Percentiles rank a stretch among this genome's conserved stretches.
phyloP scores from a whole-genome alignment of 2,888 invertebrate genomes.

The Drosophila fulvimacula region DNA sequence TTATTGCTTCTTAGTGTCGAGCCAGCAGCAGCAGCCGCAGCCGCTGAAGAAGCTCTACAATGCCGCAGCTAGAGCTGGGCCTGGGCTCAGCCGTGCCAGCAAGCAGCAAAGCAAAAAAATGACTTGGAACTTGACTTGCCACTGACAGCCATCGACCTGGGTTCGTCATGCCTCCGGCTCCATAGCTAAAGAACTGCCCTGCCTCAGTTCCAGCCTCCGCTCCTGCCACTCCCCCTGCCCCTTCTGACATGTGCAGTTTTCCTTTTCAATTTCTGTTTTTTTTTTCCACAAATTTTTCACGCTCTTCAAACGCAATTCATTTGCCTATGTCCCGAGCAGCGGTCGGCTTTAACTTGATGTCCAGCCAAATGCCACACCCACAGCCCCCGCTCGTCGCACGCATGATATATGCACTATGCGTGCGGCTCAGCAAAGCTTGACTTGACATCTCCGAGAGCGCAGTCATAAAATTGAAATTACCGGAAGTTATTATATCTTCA shows the following conservation, averaged over 20 bases:
- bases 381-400: background rate
- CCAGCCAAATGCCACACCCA: constrained; percentile 39
- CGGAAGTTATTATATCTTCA: constrained; percentile 84
- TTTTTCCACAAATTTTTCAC: constrained; percentile 72
- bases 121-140: constrained; percentile 73
- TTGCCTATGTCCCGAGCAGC: constrained; percentile 63
- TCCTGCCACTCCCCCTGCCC: background rate
- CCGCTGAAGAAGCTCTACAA: constrained; percentile 61
- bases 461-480: constrained; percentile 80
- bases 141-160: constrained; percentile 77
- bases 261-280: constrained; percentile 40
- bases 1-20: constrained; percentile 82
- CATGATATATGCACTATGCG: constrained; percentile 64
- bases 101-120: constrained; percentile 44
- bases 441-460: constrained; percentile 57
- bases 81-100: constrained; percentile 55
- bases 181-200: constrained; percentile 16
- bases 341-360: constrained; percentile 39
- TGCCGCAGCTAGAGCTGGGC: constrained; percentile 22
- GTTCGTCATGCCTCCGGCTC: constrained; percentile 63
- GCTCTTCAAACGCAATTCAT: constrained; percentile 80
- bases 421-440: constrained; percentile 63
- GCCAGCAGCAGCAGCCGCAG: constrained; percentile 40
- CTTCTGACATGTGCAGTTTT: constrained; percentile 71
- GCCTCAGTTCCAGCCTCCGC: constrained; percentile 5